phyloP scores from a whole-genome alignment of 2,888 invertebrate genomes.

The Dimorphilus gyrociliatus region DNA sequence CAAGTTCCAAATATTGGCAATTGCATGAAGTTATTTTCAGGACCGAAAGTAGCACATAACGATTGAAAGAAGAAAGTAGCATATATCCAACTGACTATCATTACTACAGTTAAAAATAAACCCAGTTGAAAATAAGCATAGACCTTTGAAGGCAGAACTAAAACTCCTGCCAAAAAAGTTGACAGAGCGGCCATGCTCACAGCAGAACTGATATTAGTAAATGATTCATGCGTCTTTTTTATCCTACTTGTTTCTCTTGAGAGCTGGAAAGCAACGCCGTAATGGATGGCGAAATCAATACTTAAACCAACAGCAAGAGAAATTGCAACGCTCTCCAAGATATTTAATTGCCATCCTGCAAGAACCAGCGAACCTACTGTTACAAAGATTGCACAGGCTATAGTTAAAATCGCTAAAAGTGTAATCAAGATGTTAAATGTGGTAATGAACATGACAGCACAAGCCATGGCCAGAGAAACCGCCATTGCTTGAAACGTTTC shows the following conservation, averaged over 20 bases:
- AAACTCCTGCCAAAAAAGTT: slow-evolving; percentile 68
- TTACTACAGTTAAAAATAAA: slow-evolving; percentile 67
- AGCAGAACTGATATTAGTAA: slow-evolving; percentile 54
- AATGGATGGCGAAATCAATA: slow-evolving; percentile 82
- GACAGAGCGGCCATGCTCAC: slow-evolving; percentile 73
- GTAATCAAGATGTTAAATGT: slow-evolving; percentile 68
- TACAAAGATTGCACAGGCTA: slow-evolving; percentile 64
- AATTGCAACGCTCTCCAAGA: slow-evolving; percentile 80
- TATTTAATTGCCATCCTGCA: slow-evolving; percentile 74
- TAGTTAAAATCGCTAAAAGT: slow-evolving; percentile 64
- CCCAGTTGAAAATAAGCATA: slow-evolving; percentile 84
- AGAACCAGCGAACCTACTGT: slow-evolving; percentile 47
- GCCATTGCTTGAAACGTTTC: slow-evolving; percentile 67
- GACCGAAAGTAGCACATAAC: slow-evolving; percentile 56
- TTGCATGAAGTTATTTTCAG: slow-evolving; percentile 42
- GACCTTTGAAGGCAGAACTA: slow-evolving; percentile 70
- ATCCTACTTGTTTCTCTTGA: slow-evolving; percentile 19
- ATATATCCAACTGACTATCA: slow-evolving; percentile 66
- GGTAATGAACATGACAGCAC: slow-evolving; percentile 60
- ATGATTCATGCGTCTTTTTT: slow-evolving; percentile 7
- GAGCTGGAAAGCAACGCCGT: slow-evolving; percentile 58
- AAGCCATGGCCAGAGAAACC: slow-evolving; percentile 59
- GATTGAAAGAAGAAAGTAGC: slow-evolving; percentile 40
- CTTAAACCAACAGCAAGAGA: slow-evolving; percentile 82
- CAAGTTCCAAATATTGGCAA: too few species aligned